Evolutionary conservation across 2,888 invertebrate genomes (phyloP), one percentile per base, ranked within the genome.

Genomic region (Cyrtodaria siliqua): DNA sequence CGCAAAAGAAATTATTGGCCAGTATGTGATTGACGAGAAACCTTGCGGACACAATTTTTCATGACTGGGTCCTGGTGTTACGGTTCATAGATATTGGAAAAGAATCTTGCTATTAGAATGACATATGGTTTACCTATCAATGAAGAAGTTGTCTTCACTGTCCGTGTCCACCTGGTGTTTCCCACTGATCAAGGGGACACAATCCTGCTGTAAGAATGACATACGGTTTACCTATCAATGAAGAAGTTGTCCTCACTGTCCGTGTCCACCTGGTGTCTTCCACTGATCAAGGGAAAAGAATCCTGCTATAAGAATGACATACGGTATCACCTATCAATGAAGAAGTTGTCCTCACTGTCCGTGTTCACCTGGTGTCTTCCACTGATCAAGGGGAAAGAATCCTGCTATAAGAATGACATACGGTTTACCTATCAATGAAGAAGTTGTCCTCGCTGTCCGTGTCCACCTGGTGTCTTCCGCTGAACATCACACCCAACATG

Each of bases 281-380:
- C 91, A 79, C 89, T 90, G 64, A 91, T 90, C 91, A 91, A 90
- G 61, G n/a, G n/a, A n/a, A n/a, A n/a, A n/a, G n/a, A n/a, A n/a
- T n/a, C n/a, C n/a, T n/a, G n/a, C n/a, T n/a, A n/a, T n/a, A n/a
- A n/a, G n/a, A n/a, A n/a, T n/a, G n/a, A n/a, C n/a, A n/a, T n/a
- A n/a, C n/a, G n/a, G n/a, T n/a, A n/a, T n/a, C n/a, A 79, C 79
- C 79, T 75, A 66, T 91, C 91, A 57, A 91, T 88, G 71, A 91
- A 90, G 56, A 84, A 89, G 67, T 87, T 84, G 2, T 87, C 86
- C 29, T 87, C 76, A 29, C 57, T 59, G 74, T 90, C 90, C 12
- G 64, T 78, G 63, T 90, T 87, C 9, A 90, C 53, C 14, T 68
- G 69, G 62, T 90, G 90, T 24, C 91, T 71, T 1, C 91, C 91